phyloP scores from a whole-genome alignment of 2,797 vertebrate species.

The Buphagus erythrorhynchus region DNA sequence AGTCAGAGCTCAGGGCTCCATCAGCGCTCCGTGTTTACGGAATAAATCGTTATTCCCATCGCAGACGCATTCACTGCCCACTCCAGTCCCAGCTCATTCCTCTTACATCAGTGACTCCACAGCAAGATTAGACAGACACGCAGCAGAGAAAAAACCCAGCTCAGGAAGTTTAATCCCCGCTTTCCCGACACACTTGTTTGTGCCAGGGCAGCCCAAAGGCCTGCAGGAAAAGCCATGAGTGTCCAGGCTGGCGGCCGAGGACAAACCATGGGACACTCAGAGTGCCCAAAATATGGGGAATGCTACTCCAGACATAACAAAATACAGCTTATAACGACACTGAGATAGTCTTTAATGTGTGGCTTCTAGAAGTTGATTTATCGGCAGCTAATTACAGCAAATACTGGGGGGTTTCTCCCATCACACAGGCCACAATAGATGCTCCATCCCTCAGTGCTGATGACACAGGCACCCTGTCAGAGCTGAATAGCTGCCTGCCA shows the following conservation, averaged over 20 bases:
- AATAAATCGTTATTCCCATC: neutral
- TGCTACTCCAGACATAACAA: neutral
- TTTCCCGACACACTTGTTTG: neutral
- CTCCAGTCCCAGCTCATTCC: neutral
- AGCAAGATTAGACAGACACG: neutral
- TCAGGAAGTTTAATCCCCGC: rapidly evolving
- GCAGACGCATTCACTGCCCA: neutral
- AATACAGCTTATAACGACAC: neutral
- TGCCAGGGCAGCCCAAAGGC: neutral
- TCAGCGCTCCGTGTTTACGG: neutral
- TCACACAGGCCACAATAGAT: neutral
- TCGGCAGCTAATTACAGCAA: constrained; percentile 18
- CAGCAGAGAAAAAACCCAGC: neutral
- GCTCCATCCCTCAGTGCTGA: neutral
- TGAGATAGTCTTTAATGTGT: neutral
- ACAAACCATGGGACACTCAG: neutral
- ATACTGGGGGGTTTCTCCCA: neutral
- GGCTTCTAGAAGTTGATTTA: constrained; percentile 30
- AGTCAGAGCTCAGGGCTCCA: neutral
- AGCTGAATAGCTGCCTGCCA: neutral
- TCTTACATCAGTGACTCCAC: neutral
- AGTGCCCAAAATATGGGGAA: neutral
- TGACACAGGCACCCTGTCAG: neutral
- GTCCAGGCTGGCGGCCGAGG: rapidly evolving
- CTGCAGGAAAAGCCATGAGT: rapidly evolving